A percentile compares a stretch with the other conserved stretches of the same genome.
phyloP scores from a whole-genome alignment of 2,888 invertebrate genomes.

The Rambutsinella grinnellia region DNA sequence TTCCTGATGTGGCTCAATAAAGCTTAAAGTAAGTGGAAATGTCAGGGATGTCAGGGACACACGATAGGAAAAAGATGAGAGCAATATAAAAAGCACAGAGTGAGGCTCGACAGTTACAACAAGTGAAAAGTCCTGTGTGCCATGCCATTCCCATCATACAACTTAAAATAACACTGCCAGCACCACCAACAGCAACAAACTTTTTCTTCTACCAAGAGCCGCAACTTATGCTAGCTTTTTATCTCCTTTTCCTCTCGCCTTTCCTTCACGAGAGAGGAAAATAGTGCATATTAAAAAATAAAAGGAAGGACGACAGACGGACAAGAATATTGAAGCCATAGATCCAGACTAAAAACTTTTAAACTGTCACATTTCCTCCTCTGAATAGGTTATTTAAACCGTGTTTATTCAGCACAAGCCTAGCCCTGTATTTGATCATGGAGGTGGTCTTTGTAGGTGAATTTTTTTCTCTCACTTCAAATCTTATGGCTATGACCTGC shows the following conservation, averaged over 20 bases:
- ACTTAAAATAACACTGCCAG: constrained; percentile 13
- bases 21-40: constrained; percentile 20
- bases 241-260: too few relatives aligned
- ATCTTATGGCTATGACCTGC: too few relatives aligned
- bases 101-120: constrained; percentile 2
- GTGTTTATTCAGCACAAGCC: constrained; percentile 40
- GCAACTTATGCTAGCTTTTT: too few relatives aligned
- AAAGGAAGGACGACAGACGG: too few relatives aligned
- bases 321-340: constrained; percentile 52
- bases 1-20: constrained; percentile 35
- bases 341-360: constrained; percentile 53
- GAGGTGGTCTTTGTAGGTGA: too few relatives aligned
- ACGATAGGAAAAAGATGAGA: too few relatives aligned
- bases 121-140: not conserved
- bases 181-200: constrained; percentile 10
- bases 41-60: too few relatives aligned
- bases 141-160: constrained; percentile 9
- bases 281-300: constrained; percentile 4
- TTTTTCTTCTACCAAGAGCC: too few relatives aligned
- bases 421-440: too few relatives aligned
- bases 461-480: too few relatives aligned
- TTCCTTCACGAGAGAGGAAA: not conserved
- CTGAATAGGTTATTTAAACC: constrained; percentile 41
- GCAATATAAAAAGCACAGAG: too few relatives aligned
- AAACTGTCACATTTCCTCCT: constrained; percentile 55